A percentile compares a stretch with the other conserved stretches of the same genome.
These are phyloP conservation scores for Drosophila sturtevanti DNA, from an alignment of 1,140 invertebrate genomes.

Conservation along the genomic window DNA sequence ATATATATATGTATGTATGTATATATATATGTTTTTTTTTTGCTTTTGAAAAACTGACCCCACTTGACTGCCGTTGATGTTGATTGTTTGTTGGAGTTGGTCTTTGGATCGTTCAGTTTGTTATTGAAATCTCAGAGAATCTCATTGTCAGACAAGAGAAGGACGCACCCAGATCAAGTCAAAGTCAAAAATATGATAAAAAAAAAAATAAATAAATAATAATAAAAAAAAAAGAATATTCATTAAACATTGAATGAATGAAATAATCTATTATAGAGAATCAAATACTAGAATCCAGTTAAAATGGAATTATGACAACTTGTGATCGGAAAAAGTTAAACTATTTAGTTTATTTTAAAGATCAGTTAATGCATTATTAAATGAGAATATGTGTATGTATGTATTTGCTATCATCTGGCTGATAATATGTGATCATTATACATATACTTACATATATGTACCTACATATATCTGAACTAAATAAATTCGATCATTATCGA, in stretches of 20 bases:
- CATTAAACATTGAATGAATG: not conserved
- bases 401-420: too few relatives aligned
- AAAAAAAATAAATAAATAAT: too few relatives aligned
- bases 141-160: conserved; percentile 1
- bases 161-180: not conserved
- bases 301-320: too few relatives aligned
- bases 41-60: conserved; percentile 53
- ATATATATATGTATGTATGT: too few relatives aligned
- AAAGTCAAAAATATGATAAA: conserved; percentile 3
- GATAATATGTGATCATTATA: too few relatives aligned
- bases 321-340: too few relatives aligned
- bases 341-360: too few relatives aligned
- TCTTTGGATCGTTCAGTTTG: conserved; percentile 9
- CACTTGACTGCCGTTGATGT: conserved; percentile 64
- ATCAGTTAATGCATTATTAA: too few relatives aligned
- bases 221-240: not conserved
- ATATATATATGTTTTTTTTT: conserved; percentile 9
- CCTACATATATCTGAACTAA: too few relatives aligned
- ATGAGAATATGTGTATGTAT: too few relatives aligned
- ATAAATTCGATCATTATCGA: too few relatives aligned
- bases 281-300: not conserved
- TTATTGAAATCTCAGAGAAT: conserved; percentile 2
- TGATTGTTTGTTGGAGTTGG: conserved; percentile 33
- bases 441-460: too few relatives aligned
- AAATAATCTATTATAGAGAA: not conserved